Evolutionary conservation across 2,888 invertebrate genomes (phyloP), one percentile per base, ranked within the genome.

Genomic region (Athetis lepigone): DNA sequence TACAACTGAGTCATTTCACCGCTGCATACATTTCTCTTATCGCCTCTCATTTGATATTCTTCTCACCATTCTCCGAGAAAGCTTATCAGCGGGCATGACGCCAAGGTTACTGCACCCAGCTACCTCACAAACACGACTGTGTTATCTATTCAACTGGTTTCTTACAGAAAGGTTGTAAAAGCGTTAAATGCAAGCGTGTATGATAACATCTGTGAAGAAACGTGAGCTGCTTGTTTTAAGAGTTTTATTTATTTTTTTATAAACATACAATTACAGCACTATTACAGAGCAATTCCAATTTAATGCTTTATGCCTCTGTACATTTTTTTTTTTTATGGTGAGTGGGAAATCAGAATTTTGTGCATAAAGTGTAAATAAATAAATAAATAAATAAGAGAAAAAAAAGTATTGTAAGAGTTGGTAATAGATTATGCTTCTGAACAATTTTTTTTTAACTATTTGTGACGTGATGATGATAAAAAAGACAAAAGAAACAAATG

Each of bases 31-130:
- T 45, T 46, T 39, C n/a, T 5, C 36, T 56, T 63, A 63, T 58
- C 63, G 40, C 0, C 3, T 6, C 49, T 47, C 64, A 64, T 64
- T 64, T 47, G 16, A 64, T 59, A 70, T 75, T 64, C 58, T 16
- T 52, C 55, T 21, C 52, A n/a, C 63, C 39, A 42, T 75, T 72
- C 58, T 70, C 70, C 42, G 45, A 42, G 42, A 58, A 36, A 9
- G 37, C 39, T 62, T 72, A 72, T 72, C 72, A 43, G 43, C 42
- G 40, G 50, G 70, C 64, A 37, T 33, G 18, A 36, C 51, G 72
- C 75, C 72, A 72, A 54, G 64, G 50, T 72, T 51, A 64, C 72
- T 75, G 50, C 69, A 74, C 40, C 57, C 37, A 75, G 71, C 70
- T 70, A 58, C 57, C 37, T 51, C 58, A 43, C 50, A 54, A 65